These are phyloP conservation scores for Syngnathus rostellatus DNA, from an alignment of 2,797 vertebrate genomes.

Conservation along the genomic window DNA sequence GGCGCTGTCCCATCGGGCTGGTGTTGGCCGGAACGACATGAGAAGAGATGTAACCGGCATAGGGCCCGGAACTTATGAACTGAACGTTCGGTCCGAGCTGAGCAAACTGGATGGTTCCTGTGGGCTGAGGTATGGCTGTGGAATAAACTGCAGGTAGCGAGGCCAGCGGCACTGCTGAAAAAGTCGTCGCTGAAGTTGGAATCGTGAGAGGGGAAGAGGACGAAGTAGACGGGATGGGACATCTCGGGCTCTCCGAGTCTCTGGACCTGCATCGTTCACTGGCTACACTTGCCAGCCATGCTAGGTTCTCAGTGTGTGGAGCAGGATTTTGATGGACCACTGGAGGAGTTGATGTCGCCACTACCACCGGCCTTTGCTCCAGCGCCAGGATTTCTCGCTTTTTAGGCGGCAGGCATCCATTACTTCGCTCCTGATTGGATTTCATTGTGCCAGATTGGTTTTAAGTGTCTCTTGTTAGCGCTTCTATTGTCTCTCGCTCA, in stretches of 20 bases:
- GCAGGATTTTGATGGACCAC: constrained; percentile 68
- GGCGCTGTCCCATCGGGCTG: constrained; percentile 68
- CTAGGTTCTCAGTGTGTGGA: constrained; percentile 84
- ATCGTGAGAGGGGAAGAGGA: constrained; percentile 67
- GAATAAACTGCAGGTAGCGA: constrained; percentile 84
- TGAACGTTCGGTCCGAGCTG: constrained; percentile 91
- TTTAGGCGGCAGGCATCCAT: constrained; percentile 97
- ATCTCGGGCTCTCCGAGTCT: constrained; percentile 62
- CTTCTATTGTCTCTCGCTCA: constrained; percentile 15
- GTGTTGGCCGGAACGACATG: constrained; percentile 85
- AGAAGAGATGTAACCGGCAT: constrained; percentile 91
- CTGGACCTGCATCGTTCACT: constrained; percentile 72
- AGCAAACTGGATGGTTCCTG: constrained; percentile 81
- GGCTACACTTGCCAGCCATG: constrained; percentile 84
- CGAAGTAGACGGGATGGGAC: constrained; percentile 44
- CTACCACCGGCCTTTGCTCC: constrained; percentile 80
- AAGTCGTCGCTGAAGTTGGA: constrained; percentile 66
- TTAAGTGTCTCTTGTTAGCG: constrained; percentile 13
- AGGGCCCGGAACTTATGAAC: constrained; percentile 90
- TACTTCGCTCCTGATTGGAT: constrained; percentile 96
- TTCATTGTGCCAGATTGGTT: constrained; percentile 74
- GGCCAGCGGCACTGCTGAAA: constrained; percentile 67
- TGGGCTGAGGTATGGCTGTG: constrained; percentile 77
- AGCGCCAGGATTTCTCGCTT: constrained; percentile 93
- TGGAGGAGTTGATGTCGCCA: constrained; percentile 57